Evolutionary conservation across 1,140 invertebrate genomes (phyloP), one percentile per base, ranked within the genome.

Genomic region (Neomicropteryx cornuta): DNA sequence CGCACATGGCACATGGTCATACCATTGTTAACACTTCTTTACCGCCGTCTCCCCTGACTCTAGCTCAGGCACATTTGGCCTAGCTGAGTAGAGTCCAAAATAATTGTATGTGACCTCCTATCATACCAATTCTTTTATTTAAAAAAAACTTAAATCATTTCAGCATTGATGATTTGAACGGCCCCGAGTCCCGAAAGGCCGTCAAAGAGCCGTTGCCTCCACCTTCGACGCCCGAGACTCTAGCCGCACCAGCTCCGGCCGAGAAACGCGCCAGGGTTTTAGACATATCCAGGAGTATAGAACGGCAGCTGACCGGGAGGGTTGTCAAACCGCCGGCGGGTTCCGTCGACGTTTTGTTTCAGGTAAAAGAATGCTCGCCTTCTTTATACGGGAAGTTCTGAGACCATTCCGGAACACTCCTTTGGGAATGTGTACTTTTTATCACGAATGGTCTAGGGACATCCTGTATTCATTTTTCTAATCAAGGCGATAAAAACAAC

Each of bases 341-440:
- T 33, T 53, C 56, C 1, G 41, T 62, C 6, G 60, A 67, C 41
- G 54, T 61, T n/a, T 60, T 62, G 43, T 60, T 59, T 38, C 41
- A 51, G 8, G 42, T 42, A 13, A 41, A 44, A n/a, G n/a, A n/a
- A n/a, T n/a, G n/a, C n/a, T n/a, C n/a, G n/a, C n/a, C n/a, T n/a
- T n/a, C n/a, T n/a, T n/a, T n/a, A n/a, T n/a, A n/a, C n/a, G n/a
- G n/a, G n/a, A n/a, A n/a, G n/a, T n/a, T n/a, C n/a, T n/a, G n/a
- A n/a, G n/a, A n/a, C n/a, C n/a, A n/a, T n/a, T n/a, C n/a, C n/a
- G n/a, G n/a, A n/a, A n/a, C n/a, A n/a, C n/a, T n/a, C n/a, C n/a
- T n/a, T n/a, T n/a, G n/a, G n/a, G n/a, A n/a, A n/a, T n/a, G n/a
- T n/a, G n/a, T n/a, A n/a, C n/a, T n/a, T n/a, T n/a, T n/a, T n/a